phyloP scores from a whole-genome alignment of 2,113 vertebrate genomes.

The Myrmecophaga tridactyla region DNA sequence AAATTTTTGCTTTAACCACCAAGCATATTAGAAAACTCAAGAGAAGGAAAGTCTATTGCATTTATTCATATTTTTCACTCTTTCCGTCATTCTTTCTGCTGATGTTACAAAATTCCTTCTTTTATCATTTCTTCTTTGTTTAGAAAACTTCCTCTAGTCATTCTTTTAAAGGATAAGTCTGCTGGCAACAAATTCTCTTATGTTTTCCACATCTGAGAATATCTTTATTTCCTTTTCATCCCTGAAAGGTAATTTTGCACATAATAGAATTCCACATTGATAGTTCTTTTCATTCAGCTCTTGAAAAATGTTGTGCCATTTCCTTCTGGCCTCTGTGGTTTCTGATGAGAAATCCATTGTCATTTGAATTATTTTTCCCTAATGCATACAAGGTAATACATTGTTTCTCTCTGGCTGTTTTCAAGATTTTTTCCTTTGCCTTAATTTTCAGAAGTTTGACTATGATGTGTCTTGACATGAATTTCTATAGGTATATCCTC shows the following conservation, averaged over 20 bases:
- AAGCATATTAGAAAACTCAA: constrained; percentile 39
- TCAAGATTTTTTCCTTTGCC: not conserved
- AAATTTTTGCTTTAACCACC: constrained; percentile 33
- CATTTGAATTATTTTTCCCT: not conserved
- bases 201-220: not conserved
- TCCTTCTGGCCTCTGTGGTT: not conserved
- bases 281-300: not conserved
- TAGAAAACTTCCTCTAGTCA: constrained; percentile 21
- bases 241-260: constrained; percentile 27
- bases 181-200: constrained; percentile 27
- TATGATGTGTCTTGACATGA: not conserved
- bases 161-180: not conserved
- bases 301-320: constrained; percentile 9
- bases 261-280: not conserved
- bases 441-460: constrained; percentile 38
- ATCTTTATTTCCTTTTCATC: constrained; percentile 33
- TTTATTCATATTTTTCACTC: constrained; percentile 27
- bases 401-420: not conserved
- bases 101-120: constrained; percentile 28
- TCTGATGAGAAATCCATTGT: not conserved
- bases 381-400: not conserved
- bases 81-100: not conserved
- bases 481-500: constrained; percentile 39
- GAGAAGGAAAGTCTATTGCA: constrained; percentile 33
- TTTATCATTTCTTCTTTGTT: constrained; percentile 7